These are phyloP conservation scores for Oncorhynchus kisutch DNA, from an alignment of 2,113 vertebrate species.

Conservation along the genomic window DNA sequence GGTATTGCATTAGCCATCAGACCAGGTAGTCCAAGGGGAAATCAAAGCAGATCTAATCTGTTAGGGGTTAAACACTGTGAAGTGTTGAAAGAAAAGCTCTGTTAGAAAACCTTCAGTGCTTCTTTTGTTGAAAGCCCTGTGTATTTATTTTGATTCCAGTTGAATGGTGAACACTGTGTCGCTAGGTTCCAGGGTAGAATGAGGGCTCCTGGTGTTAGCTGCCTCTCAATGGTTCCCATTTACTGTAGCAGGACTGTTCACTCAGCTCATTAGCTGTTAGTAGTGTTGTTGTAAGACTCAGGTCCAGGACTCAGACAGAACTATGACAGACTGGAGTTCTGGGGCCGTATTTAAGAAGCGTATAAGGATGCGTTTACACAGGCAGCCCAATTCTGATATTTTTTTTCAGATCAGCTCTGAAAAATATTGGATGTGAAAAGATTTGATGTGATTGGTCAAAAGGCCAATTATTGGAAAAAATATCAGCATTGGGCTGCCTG, in stretches of 20 bases:
- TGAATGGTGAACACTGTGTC: constrained; percentile 45
- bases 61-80: constrained; percentile 14
- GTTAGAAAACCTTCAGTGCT: constrained; percentile 14
- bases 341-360: too few species aligned
- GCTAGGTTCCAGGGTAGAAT: constrained; percentile 32
- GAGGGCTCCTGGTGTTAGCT: constrained; percentile 9
- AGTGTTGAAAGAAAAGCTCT: constrained; percentile 1
- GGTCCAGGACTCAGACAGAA: too few species aligned
- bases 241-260: constrained; percentile 16
- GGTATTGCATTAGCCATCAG: background rate
- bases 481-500: too few species aligned
- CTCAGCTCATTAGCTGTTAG: constrained; percentile 15
- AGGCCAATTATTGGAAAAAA: too few species aligned
- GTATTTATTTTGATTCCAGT: constrained; percentile 46
- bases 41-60: constrained; percentile 3
- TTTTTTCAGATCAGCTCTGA: too few species aligned
- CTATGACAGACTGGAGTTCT: too few species aligned
- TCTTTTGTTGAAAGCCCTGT: constrained; percentile 28
- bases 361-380: too few species aligned
- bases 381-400: too few species aligned
- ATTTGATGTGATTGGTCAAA: too few species aligned
- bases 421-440: too few species aligned
- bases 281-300: constrained; percentile 1
- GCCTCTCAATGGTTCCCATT: constrained; percentile 41
- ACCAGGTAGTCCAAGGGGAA: background rate